Evolutionary conservation across 2,888 invertebrate genomes (phyloP), one percentile per base, ranked within the genome.

Genomic region (Deilephila porcellus): DNA sequence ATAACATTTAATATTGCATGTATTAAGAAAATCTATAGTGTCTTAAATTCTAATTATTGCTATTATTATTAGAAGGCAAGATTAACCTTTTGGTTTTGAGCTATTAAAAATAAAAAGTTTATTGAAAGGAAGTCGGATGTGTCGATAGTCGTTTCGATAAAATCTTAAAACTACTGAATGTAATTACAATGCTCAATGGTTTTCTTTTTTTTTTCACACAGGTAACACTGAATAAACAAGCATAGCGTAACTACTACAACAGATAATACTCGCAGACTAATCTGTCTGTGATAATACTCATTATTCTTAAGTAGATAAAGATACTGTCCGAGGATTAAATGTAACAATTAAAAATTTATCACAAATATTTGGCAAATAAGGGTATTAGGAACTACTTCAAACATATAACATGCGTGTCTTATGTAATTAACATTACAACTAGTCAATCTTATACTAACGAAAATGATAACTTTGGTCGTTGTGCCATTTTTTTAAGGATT

Each of bases 401-500:
- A 77, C 75, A 78, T 77, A 80, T 79, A 75, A 79, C 79, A 81
- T 76, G 70, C 78, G 78, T 78, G 72, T 78, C 79, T 79, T 81
- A 78, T 80, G 81, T 76, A 80, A 83, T 76, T 80, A 82, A 77
- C 76, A 80, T 82, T 83, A 90, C 88, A 90, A 92, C 91, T 93
- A 93, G 90, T 87, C 82, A 86, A 79, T 87, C 89, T 90, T 91
- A 91, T 85, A 85, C 80, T 88, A 90, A 87, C 84, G 80, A 89
- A 91, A 90, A 87, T 84, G 87, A 83, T 64, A 82, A 91, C 91
- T 93, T 94, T 93, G 94, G 94, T 94, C 94, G 93, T 93, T 93
- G 94, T 93, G 93, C 94, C 94, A 94, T 94, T 94, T 94, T 94
- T 94, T 94, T 93, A 84, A 80, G 81, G 82, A 83, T 92, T 92